These are phyloP conservation scores for Diaperis boleti DNA, from an alignment of 2,888 invertebrate genomes.

Conservation along the genomic window DNA sequence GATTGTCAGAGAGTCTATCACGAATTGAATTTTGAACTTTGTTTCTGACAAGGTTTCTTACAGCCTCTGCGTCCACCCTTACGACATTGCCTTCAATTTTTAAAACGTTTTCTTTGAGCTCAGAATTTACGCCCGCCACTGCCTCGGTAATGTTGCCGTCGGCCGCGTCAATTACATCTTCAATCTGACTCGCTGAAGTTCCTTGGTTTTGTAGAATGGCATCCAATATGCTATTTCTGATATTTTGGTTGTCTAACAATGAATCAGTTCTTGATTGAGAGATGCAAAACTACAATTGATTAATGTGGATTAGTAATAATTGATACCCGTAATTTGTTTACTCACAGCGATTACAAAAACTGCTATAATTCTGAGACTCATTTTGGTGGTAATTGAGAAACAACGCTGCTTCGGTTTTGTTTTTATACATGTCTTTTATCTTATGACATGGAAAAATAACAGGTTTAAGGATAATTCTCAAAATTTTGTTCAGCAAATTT, in stretches of 20 bases:
- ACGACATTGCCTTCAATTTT: constrained; percentile 18
- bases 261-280: background rate
- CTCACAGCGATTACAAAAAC: background rate
- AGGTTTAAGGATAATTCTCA: constrained; percentile 4
- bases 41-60: background rate
- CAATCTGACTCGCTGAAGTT: constrained; percentile 14
- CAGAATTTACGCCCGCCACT: constrained; percentile 14
- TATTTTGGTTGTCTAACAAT: background rate
- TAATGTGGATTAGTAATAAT: background rate
- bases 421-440: constrained; percentile 11
- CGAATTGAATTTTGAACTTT: background rate
- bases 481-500: background rate
- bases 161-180: constrained; percentile 3
- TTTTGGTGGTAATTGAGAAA: constrained; percentile 1
- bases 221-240: background rate
- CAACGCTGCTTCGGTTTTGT: background rate
- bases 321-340: background rate
- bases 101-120: constrained; percentile 5
- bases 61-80: constrained; percentile 2
- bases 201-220: constrained; percentile 12
- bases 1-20: background rate
- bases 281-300: background rate
- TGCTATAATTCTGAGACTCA: background rate
- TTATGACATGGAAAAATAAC: constrained; percentile 6
- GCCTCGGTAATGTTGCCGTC: constrained; percentile 10